These are phyloP conservation scores for Anas platyrhynchos DNA, from an alignment of 2,113 vertebrate species.

Conservation along the genomic window DNA sequence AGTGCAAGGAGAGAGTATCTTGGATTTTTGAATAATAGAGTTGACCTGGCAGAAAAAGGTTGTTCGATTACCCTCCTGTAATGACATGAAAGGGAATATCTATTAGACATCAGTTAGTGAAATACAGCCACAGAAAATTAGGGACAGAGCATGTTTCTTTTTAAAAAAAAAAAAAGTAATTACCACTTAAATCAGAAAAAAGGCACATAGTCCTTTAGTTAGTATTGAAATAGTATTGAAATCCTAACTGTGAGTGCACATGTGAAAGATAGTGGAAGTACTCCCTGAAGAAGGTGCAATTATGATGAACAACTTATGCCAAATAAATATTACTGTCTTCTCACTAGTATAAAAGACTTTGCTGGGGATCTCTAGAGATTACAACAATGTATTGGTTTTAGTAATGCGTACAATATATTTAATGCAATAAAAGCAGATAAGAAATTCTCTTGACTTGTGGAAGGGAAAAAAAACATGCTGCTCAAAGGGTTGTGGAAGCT, in stretches of 20 bases:
- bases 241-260: neutral
- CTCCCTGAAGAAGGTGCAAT: neutral
- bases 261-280: neutral
- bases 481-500: neutral
- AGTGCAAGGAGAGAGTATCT: neutral
- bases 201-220: neutral
- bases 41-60: neutral
- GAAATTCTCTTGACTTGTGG: neutral
- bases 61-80: neutral
- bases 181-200: too few relatives aligned
- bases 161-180: too few relatives aligned
- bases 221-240: neutral
- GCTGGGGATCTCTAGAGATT: neutral
- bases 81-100: neutral
- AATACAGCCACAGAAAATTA: neutral
- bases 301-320: neutral
- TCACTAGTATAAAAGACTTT: neutral
- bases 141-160: too few relatives aligned
- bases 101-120: neutral
- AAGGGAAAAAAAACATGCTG: rapidly evolving
- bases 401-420: neutral
- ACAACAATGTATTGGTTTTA: neutral
- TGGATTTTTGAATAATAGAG: neutral
- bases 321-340: neutral
- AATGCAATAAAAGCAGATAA: neutral